Evolutionary conservation across 2,888 invertebrate species (phyloP).

Genomic region (Deilephila porcellus): DNA sequence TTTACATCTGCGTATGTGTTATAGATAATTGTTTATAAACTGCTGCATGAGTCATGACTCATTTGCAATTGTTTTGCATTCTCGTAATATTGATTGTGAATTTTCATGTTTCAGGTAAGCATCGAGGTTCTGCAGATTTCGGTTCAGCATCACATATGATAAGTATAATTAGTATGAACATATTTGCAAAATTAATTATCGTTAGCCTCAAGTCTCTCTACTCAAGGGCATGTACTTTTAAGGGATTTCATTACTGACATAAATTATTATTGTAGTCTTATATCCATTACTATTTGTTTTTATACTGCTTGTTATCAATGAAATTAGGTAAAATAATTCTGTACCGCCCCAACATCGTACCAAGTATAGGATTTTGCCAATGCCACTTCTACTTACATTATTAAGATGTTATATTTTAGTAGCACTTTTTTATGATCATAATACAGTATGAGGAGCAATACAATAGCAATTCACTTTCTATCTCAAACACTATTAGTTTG

Average conservation of each 20-base stretch:
- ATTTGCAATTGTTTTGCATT: neutral
- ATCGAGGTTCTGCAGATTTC: neutral
- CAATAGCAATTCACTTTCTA: slow-evolving; percentile 12
- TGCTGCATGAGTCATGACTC: slow-evolving; percentile 9
- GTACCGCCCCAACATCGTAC: too few relatives aligned
- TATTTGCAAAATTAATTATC: too few relatives aligned
- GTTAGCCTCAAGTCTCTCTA: too few relatives aligned
- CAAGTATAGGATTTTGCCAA: too few relatives aligned
- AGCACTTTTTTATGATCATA: neutral
- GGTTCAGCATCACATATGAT: neutral
- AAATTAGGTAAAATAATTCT: too few relatives aligned
- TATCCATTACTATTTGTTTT: too few relatives aligned
- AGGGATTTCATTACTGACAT: too few relatives aligned
- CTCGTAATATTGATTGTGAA: neutral
- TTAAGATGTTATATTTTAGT: too few relatives aligned
- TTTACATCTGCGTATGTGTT: slow-evolving; percentile 1
- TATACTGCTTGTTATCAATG: too few relatives aligned
- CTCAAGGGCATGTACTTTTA: too few relatives aligned
- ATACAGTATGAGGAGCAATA: neutral
- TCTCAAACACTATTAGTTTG: slow-evolving; percentile 7
- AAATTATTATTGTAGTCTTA: too few relatives aligned
- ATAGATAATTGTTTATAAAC: slow-evolving; percentile 3
- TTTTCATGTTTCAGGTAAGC: slow-evolving; percentile 18
- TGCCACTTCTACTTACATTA: neutral
- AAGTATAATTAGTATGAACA: neutral